Evolutionary conservation across 64 coral and sea anemone species (phyloP).

Genomic region (Porites australiensis): DNA sequence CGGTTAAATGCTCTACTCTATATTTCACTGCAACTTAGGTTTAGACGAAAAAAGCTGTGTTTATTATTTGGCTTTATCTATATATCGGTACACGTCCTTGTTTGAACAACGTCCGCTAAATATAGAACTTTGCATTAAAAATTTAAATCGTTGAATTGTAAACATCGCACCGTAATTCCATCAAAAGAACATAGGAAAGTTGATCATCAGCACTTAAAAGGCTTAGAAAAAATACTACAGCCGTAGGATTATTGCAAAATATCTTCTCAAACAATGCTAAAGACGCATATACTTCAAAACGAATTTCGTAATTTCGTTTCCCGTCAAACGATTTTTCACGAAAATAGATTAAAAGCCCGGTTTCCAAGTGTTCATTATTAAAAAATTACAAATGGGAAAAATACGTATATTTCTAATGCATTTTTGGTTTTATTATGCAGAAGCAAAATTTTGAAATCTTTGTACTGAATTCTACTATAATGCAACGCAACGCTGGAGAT

Average conservation of each 20-base stretch:
- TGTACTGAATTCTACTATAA: too few relatives aligned
- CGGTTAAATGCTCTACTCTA: background rate
- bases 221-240: background rate
- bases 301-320: too few relatives aligned
- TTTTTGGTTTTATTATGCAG: too few relatives aligned
- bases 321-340: too few relatives aligned
- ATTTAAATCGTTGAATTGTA: slow-evolving; percentile 36
- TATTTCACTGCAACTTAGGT: background rate
- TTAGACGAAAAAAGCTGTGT: background rate
- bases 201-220: slow-evolving; percentile 24
- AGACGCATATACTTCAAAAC: too few relatives aligned
- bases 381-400: too few relatives aligned
- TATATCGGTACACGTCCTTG: slow-evolving; percentile 18
- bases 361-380: too few relatives aligned
- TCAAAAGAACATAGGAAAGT: slow-evolving; percentile 19
- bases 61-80: slow-evolving; percentile 28
- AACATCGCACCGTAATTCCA: slow-evolving; percentile 4
- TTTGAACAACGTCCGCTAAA: slow-evolving; percentile 41
- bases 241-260: slow-evolving; percentile 35
- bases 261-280: background rate
- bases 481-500: too few relatives aligned
- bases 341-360: too few relatives aligned
- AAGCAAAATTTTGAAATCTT: too few relatives aligned
- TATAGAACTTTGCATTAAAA: slow-evolving; percentile 47
- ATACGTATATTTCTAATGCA: too few relatives aligned